Base-by-base conservation (phyloP, 1,140 invertebrate species). In the Idris sp. region DNA sequence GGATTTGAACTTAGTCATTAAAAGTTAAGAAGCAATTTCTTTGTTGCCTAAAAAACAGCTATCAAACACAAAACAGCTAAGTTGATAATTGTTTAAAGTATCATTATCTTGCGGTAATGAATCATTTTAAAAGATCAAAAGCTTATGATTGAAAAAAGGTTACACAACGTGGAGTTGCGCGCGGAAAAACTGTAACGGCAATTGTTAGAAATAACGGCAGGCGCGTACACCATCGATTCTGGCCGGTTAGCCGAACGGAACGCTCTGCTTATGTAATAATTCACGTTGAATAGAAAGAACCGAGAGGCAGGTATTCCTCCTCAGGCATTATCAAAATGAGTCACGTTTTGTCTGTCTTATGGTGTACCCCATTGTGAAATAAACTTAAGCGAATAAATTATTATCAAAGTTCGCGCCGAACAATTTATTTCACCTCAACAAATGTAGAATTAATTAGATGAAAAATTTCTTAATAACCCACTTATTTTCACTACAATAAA, bases 311-410 rank as follows among this genome's bases (percentile, higher is more conserved):
- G 59, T 58, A 72, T 64, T 72, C 68, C 58, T 72, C 59, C 64
- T 51, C 35, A 8, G 30, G 51, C 35, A 58, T 72, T 64, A 72
- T 64, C 68, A 72, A 64, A 72, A 58, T 64, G 51, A 72, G 59
- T 64, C 68, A 58, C 68, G 59, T 56, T 64, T 22, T 9, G 11
- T 11, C 9, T 43, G 54, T 54, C 15, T 14, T 25, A 19, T 48
- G 48, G 33, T 33, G 46, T 69, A 49, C 16, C 44, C 18, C 10
- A 68, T 68, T 56, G 62, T 49, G 35, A n/a, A n/a, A n/a, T n/a
- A n/a, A n/a, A n/a, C n/a, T n/a, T n/a, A n/a, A n/a, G n/a, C n/a
- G n/a, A n/a, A n/a, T n/a, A n/a, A n/a, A n/a, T n/a, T n/a, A n/a
- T n/a, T n/a, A n/a, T n/a, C n/a, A n/a, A n/a, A n/a, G n/a, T n/a